Conservation (phyloP, 2,113 vertebrate genomes). For the Aegithalos caudatus region DNA sequence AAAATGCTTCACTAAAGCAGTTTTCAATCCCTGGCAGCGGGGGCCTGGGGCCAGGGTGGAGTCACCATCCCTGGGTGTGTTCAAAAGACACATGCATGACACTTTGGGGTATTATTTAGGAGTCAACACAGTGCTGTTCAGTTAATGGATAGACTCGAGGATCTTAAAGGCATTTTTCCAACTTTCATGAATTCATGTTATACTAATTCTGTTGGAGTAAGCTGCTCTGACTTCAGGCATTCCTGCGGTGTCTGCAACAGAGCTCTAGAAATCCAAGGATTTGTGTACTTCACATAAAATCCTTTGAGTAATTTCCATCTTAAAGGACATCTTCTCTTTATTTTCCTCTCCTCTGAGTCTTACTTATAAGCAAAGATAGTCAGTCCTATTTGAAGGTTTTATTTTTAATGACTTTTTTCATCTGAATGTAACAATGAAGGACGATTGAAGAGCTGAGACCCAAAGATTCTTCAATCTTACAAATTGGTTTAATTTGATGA, state of each 20-base stretch:
- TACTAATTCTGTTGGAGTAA: not conserved
- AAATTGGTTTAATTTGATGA: conserved; percentile 76
- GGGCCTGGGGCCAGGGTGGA: not conserved
- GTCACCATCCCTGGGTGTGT: too few species aligned
- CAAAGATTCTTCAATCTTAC: conserved; percentile 67
- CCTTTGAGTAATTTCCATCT: not conserved
- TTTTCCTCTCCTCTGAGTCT: not conserved
- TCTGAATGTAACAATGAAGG: conserved; percentile 45
- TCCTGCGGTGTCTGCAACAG: not conserved
- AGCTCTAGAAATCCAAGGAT: not conserved
- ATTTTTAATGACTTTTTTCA: conserved; percentile 47
- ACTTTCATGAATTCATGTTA: too few species aligned
- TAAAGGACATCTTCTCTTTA: not conserved
- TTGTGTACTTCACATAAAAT: not conserved
- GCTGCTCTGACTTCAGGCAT: not conserved
- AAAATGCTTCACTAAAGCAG: too few species aligned
- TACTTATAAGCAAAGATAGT: not conserved
- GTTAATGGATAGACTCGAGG: not conserved
- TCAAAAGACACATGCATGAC: not conserved
- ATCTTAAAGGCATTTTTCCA: not conserved
- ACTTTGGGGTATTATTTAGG: not conserved
- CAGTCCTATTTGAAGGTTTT: not conserved
- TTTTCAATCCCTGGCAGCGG: not conserved
- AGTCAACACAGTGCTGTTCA: not conserved
- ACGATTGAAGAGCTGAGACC: conserved; percentile 72